Conservation (phyloP, 2,113 vertebrate species). For the Cichladusa arquata region DNA sequence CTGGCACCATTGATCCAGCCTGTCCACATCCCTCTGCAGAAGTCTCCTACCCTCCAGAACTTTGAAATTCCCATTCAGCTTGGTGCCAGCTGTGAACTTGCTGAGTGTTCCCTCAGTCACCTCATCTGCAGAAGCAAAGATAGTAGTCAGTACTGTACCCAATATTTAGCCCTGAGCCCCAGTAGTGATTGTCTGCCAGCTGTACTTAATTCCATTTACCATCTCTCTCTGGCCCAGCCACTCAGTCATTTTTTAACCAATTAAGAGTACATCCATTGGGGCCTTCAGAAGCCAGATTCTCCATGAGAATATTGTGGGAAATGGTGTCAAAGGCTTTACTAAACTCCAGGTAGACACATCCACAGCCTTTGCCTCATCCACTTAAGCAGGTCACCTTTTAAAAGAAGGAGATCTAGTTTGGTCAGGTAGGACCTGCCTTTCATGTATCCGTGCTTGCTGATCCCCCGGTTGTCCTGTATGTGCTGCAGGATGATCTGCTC, state of each 20-base stretch:
- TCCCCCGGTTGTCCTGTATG: neutral
- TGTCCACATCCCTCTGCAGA: neutral
- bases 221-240: neutral
- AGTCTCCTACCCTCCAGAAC: neutral
- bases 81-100: neutral
- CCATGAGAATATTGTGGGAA: neutral
- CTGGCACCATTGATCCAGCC: fast-evolving
- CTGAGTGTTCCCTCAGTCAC: fast-evolving
- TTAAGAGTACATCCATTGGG: neutral
- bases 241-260: neutral
- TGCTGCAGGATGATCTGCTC: neutral
- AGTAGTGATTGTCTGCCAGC: no score
- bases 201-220: neutral
- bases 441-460: neutral
- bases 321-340: neutral
- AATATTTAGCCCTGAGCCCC: neutral
- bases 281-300: neutral
- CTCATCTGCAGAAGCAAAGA: neutral
- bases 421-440: neutral
- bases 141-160: neutral
- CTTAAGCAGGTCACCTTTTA: neutral
- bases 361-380: neutral
- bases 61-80: fast-evolving
- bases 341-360: neutral
- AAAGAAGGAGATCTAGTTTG: neutral